Conservation (phyloP, 2,113 vertebrate species). For the Procavia capensis region DNA sequence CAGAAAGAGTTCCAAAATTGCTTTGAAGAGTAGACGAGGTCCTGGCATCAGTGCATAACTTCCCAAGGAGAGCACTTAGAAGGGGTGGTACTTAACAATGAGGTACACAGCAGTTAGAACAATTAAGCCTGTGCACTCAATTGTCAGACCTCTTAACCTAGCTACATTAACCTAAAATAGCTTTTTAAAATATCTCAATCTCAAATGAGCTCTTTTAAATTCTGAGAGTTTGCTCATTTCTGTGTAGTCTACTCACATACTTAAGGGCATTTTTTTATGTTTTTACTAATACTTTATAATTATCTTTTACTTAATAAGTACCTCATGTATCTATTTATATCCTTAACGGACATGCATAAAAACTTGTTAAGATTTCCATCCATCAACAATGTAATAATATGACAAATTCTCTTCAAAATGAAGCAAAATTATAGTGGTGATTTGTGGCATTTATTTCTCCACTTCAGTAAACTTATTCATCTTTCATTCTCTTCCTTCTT, state of each 20-base stretch:
- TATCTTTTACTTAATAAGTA: neutral
- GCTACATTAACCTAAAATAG: neutral
- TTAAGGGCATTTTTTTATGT: neutral
- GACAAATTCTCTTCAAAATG: neutral
- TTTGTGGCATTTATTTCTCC: neutral
- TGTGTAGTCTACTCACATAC: neutral
- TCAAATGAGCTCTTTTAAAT: neutral
- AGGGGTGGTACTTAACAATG: too few relatives aligned
- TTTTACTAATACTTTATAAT: slow-evolving; percentile 3
- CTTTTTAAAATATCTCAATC: neutral
- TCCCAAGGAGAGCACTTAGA: too few relatives aligned
- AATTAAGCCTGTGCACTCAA: too few relatives aligned
- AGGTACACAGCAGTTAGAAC: too few relatives aligned
- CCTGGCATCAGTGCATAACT: too few relatives aligned
- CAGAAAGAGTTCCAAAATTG: too few relatives aligned
- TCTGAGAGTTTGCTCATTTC: neutral
- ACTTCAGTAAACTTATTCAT: neutral
- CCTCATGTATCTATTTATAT: neutral
- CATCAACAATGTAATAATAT: neutral
- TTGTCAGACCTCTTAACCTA: neutral
- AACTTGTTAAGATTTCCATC: neutral
- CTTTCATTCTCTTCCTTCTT: neutral
- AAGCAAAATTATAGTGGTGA: neutral
- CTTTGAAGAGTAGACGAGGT: too few relatives aligned
- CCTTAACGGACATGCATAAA: neutral